These are phyloP conservation scores for Ursus arctos DNA, from an alignment of 2,113 vertebrate species.

Conservation along the genomic window DNA sequence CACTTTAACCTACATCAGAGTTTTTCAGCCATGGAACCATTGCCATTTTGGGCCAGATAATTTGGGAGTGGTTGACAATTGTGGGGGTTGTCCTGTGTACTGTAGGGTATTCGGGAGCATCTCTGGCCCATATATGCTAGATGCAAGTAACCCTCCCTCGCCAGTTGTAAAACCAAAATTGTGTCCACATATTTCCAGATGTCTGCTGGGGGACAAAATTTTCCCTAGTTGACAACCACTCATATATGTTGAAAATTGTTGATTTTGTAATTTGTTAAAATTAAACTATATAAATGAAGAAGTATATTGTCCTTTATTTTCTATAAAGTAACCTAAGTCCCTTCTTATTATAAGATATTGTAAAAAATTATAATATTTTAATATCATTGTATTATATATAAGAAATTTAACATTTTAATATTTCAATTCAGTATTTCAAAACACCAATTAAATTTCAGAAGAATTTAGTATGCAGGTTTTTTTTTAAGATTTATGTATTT, in stretches of 20 bases:
- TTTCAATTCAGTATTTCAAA: slow-evolving; percentile 19
- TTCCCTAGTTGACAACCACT: neutral
- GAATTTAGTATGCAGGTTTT: neutral
- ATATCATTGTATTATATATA: neutral
- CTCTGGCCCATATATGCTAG: neutral
- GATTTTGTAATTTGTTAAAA: neutral
- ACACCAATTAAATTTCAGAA: slow-evolving; percentile 17
- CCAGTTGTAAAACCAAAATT: neutral
- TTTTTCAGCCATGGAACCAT: neutral
- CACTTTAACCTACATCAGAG: neutral
- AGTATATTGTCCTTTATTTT: neutral
- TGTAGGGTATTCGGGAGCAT: neutral
- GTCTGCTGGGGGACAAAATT: neutral
- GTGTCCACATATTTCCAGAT: neutral
- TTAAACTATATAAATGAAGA: slow-evolving; percentile 10
- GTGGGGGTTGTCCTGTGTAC: neutral
- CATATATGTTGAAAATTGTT: neutral
- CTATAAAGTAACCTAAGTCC: neutral
- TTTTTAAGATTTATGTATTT: neutral
- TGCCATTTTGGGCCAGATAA: neutral
- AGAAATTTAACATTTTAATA: neutral
- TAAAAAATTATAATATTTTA: slow-evolving; percentile 12
- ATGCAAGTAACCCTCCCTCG: neutral
- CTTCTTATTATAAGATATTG: neutral
- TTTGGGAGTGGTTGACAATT: neutral